These are phyloP conservation scores for Olivierus martensii DNA, from an alignment of 1,140 invertebrate species.

Conservation along the genomic window DNA sequence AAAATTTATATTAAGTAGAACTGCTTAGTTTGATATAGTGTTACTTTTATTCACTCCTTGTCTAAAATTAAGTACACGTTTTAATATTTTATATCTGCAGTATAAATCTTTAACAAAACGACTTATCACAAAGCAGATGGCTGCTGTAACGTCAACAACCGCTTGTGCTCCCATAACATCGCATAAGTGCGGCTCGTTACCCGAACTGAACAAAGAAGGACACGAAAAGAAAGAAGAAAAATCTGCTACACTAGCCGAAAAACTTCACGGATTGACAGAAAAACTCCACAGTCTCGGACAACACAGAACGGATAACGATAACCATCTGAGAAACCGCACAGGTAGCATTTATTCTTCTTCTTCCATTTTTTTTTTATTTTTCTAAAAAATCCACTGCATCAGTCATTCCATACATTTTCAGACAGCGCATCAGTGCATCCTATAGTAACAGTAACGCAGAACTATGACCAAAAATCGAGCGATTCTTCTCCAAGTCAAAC, in stretches of 20 bases:
- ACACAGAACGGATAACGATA: slow-evolving; percentile 43
- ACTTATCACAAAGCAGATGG: slow-evolving; percentile 41
- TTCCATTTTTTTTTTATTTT: too few species aligned
- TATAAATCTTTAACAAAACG: too few species aligned
- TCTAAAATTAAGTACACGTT: too few species aligned
- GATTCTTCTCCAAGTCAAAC: slow-evolving; percentile 69
- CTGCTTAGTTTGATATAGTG: too few species aligned
- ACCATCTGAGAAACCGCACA: background rate
- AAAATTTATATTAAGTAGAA: too few species aligned
- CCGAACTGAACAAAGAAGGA: slow-evolving; percentile 33
- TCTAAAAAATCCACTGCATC: too few species aligned
- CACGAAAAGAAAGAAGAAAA: background rate
- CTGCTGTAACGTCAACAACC: slow-evolving; percentile 62
- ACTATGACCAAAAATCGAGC: slow-evolving; percentile 34
- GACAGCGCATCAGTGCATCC: slow-evolving; percentile 65
- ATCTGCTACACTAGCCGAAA: slow-evolving; percentile 46
- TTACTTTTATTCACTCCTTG: too few species aligned
- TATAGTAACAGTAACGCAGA: slow-evolving; percentile 67
- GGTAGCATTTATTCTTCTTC: too few species aligned
- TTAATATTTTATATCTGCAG: too few species aligned
- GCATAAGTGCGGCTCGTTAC: slow-evolving; percentile 34
- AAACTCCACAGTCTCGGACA: slow-evolving; percentile 55
- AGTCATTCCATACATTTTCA: background rate
- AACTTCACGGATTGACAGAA: slow-evolving; percentile 73
- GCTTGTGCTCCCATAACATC: slow-evolving; percentile 65